phyloP scores from a whole-genome alignment of 2,888 invertebrate species.

The Bellardia pandia region DNA sequence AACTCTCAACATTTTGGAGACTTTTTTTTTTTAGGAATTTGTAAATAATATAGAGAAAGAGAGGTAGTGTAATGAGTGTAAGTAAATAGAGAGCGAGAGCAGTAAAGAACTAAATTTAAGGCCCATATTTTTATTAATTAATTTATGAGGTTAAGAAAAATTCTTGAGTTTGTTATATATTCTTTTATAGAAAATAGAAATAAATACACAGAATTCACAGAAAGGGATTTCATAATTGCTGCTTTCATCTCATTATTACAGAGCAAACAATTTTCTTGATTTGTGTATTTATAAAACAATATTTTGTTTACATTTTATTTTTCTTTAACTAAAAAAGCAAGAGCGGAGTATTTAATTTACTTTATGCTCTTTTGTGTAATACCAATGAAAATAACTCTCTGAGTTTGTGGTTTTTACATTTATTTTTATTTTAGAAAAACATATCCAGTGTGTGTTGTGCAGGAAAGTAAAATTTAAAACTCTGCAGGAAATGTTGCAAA shows the following conservation, averaged over 20 bases:
- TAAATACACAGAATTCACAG: neutral
- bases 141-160: conserved; percentile 61
- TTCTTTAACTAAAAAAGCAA: neutral
- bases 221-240: neutral
- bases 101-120: neutral
- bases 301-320: conserved; percentile 37
- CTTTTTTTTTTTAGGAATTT: conserved; percentile 27
- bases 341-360: neutral
- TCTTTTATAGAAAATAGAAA: neutral
- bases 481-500: conserved; percentile 62
- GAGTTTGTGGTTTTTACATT: conserved; percentile 1
- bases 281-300: conserved; percentile 10
- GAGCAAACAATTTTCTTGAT: neutral
- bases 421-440: conserved; percentile 2
- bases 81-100: neutral
- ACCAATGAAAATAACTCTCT: conserved; percentile 33
- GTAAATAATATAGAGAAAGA: neutral
- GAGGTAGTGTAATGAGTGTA: neutral
- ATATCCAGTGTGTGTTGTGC: conserved; percentile 45
- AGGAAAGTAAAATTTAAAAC: conserved; percentile 45
- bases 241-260: neutral
- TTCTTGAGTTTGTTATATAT: conserved; percentile 35
- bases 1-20: conserved; percentile 52
- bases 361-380: conserved; percentile 8
- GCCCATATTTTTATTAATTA: conserved; percentile 59